Evolutionary conservation across 2,797 vertebrate species (phyloP), one percentile per base, ranked within the genome.

Genomic region (Melanotaenia boesemani): DNA sequence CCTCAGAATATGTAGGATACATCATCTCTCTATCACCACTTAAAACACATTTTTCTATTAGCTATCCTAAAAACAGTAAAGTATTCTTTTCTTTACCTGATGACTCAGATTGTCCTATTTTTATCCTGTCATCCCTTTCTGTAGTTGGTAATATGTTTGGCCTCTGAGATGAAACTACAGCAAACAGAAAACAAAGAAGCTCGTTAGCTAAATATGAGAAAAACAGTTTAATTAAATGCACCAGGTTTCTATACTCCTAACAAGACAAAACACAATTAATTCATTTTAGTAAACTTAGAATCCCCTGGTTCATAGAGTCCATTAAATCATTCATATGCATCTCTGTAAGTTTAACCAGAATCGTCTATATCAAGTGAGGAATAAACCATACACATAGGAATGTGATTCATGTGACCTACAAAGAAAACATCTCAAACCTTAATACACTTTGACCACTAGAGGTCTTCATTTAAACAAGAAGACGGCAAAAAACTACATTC

Each of bases 101-200:
- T 67, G 94, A 92, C 88, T 96, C 94, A 57, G 91, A 92, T 30
- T 91, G 71, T 37, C 88, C 92, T 77, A 93, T 89, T 74, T 94
- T 94, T n/a, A 88, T 77, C 11, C 74, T 86, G 57, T 90, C 90
- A 72, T 94, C 88, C 72, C 81, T 90, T 24, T 73, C 64, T 41
- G 64, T 93, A 6, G 95, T 94, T 70, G 93, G 89, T 6, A 92
- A 87, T 58, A 90, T 30, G 3, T 85, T 80, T 64, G 95, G 78
- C 70, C 77, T 89, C 63, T 65, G 63, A 74, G 93, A 85, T 63
- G 94, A 87, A 73, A 75, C 88, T 88, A 70, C 39, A 66, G 39
- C 32, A 37, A 79, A 62, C 72, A 77, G 60, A 87, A 76, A 83
- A 44, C 61, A 32, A 84, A 26, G 0, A 46, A 30, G 1, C 67